A percentile compares a stretch with the other conserved stretches of the same genome.
phyloP scores from a whole-genome alignment of 2,797 vertebrate species.

The Galagoides demidoff region DNA sequence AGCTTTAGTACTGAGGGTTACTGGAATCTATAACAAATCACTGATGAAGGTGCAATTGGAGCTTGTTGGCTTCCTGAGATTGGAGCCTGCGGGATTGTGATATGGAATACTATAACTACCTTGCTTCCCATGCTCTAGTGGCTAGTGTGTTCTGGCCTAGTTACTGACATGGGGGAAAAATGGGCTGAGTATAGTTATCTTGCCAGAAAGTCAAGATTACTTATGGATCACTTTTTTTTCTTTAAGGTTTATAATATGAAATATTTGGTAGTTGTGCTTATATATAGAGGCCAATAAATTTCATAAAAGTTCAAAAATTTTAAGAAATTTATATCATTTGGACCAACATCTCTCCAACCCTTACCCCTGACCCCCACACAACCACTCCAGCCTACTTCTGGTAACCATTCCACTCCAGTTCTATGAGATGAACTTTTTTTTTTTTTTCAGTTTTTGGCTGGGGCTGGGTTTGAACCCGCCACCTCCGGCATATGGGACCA shows the following conservation, averaged over 20 bases:
- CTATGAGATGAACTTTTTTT: background rate
- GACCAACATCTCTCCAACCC: background rate
- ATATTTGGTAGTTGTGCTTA: background rate
- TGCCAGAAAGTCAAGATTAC: slow-evolving; percentile 36
- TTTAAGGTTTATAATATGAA: slow-evolving; percentile 36
- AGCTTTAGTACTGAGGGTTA: slow-evolving; percentile 30
- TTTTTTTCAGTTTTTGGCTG: too few species aligned
- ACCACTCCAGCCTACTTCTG: background rate
- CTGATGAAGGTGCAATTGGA: slow-evolving; percentile 32
- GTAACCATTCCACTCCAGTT: background rate
- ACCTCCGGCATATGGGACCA: too few species aligned
- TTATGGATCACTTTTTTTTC: background rate
- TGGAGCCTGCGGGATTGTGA: slow-evolving; percentile 36
- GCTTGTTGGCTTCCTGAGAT: slow-evolving; percentile 16
- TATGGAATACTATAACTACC: background rate
- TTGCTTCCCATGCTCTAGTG: slow-evolving; percentile 40
- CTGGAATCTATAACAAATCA: slow-evolving; percentile 48
- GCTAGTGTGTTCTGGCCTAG: background rate
- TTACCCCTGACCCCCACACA: background rate
- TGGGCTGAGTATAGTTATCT: background rate
- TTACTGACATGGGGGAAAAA: slow-evolving; percentile 16
- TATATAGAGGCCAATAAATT: background rate
- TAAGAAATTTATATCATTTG: slow-evolving; percentile 31
- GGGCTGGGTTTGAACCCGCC: too few species aligned
- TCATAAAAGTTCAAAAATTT: slow-evolving; percentile 1